These are phyloP conservation scores for Drosophila mimica DNA, from an alignment of 2,888 invertebrate genomes.

Conservation along the genomic window DNA sequence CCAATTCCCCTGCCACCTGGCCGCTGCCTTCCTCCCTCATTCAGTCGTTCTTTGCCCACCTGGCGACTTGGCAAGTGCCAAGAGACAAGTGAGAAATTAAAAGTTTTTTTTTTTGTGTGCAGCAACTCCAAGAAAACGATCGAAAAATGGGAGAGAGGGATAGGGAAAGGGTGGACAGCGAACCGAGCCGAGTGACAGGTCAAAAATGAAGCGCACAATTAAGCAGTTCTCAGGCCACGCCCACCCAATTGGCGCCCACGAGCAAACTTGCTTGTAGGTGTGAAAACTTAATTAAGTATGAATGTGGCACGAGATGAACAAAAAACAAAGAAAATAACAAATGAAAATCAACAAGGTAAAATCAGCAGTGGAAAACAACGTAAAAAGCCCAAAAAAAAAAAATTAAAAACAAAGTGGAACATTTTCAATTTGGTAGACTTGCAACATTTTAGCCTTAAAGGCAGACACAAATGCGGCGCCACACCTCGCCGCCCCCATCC, in stretches of 20 bases:
- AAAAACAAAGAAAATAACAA: constrained; percentile 11
- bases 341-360: constrained; percentile 16
- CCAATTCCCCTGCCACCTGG: constrained; percentile 15
- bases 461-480: constrained; percentile 2
- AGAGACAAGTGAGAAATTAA: constrained; percentile 77
- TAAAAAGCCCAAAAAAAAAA: not conserved
- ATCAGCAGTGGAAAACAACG: not conserved
- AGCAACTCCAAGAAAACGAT: constrained; percentile 1
- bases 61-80: constrained; percentile 50
- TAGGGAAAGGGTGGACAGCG: constrained; percentile 2
- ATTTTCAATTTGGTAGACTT: constrained; percentile 24
- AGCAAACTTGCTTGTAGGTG: constrained; percentile 20
- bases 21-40: not conserved
- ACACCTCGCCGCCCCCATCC: not conserved
- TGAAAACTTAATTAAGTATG: constrained; percentile 71
- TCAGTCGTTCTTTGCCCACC: constrained; percentile 32
- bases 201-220: constrained; percentile 81
- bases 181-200: constrained; percentile 57
- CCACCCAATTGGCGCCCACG: constrained; percentile 20
- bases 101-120: constrained; percentile 49
- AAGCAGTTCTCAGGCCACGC: constrained; percentile 65
- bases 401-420: constrained; percentile 1
- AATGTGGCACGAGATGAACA: constrained; percentile 29
- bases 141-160: constrained; percentile 1
- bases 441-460: constrained; percentile 15